phyloP scores from a whole-genome alignment of 2,888 invertebrate species.

The Hydropsyche betteni region DNA sequence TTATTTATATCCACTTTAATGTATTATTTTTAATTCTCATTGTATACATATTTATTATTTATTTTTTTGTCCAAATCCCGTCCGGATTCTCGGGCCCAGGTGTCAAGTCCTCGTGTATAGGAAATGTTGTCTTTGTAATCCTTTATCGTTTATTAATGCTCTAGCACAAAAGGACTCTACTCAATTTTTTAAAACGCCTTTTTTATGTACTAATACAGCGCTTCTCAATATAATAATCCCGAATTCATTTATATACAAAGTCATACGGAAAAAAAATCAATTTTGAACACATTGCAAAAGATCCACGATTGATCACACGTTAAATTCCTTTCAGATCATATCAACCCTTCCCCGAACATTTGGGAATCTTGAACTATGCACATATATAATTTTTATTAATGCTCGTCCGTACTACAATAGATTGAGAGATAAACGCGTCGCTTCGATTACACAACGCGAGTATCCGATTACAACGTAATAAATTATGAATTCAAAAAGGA shows the following conservation, averaged over 20 bases:
- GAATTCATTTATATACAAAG: no score
- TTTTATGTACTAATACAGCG: no score
- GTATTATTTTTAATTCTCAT: slow-evolving; percentile 1
- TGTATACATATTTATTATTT: no score
- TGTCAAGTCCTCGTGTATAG: slow-evolving; percentile 39
- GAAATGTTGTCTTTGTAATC: slow-evolving; percentile 41
- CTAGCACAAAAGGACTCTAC: slow-evolving; percentile 31
- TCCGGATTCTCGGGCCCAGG: slow-evolving; percentile 37
- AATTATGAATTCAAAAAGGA: slow-evolving; percentile 11
- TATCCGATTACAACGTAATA: slow-evolving; percentile 21
- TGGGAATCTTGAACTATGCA: no score
- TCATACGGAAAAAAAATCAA: no score
- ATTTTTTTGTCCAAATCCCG: slow-evolving; percentile 9
- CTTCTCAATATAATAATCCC: no score
- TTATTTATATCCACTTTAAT: slow-evolving; percentile 17
- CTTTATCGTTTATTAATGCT: slow-evolving; percentile 36
- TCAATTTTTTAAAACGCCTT: not conserved
- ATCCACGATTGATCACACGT: no score
- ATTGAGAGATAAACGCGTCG: slow-evolving; percentile 31
- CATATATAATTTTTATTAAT: slow-evolving; percentile 27
- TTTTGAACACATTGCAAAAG: no score
- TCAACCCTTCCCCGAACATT: no score
- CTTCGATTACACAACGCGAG: slow-evolving; percentile 20
- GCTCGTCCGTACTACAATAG: slow-evolving; percentile 12
- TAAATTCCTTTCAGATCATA: no score